Base-by-base conservation (phyloP, 2,888 invertebrate genomes). In the Pyralis farinalis region DNA sequence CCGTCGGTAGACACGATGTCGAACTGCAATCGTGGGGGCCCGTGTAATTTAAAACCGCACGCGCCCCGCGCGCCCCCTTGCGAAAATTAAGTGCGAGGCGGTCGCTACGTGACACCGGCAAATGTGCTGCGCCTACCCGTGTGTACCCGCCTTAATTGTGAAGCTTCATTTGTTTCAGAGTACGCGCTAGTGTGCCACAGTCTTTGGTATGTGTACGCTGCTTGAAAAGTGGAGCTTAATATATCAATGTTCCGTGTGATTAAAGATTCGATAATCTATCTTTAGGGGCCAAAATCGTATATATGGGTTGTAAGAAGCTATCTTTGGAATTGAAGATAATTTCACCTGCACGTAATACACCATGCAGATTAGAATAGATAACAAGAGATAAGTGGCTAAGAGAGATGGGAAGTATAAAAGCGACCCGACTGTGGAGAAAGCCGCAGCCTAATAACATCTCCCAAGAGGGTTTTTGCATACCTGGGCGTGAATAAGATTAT, bases 1-100 rank as follows among this genome's bases (percentile, higher is more conserved):
- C 16, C 16, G 16, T 49, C 53, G 49, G 43, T 41, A 30, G 21
- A 31, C 42, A 44, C 44, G 40, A 53, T 58, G 65, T 63, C 68
- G 63, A 76, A 70, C 65, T 67, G 65, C 68, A 64, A 67, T 72
- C 68, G 64, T 53, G 59, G 59, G 63, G 67, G 71, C 55, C 65
- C 71, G 70, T 64, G 84, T 83, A 86, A 86, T 86, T 86, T 83
- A 78, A 84, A 85, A 85, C 86, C 84, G 68, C 86, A 81, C 59
- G 16, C 16, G 16, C 59, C 61, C 61, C 51, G 55, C 60, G 55
- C 60, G 43, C 60, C 65, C 61, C 75, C 74, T 72, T 59, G 53
- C 65, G 71, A 71, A 83, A 85, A 87, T 86, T 84, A 86, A 86
- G 86, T 86, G 83, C 72, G 77, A 82, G 75, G 67, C 72, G 77